Evolutionary conservation across 2,113 vertebrate genomes (phyloP), one percentile per base, ranked within the genome.

Genomic region (Megalops atlanticus): DNA sequence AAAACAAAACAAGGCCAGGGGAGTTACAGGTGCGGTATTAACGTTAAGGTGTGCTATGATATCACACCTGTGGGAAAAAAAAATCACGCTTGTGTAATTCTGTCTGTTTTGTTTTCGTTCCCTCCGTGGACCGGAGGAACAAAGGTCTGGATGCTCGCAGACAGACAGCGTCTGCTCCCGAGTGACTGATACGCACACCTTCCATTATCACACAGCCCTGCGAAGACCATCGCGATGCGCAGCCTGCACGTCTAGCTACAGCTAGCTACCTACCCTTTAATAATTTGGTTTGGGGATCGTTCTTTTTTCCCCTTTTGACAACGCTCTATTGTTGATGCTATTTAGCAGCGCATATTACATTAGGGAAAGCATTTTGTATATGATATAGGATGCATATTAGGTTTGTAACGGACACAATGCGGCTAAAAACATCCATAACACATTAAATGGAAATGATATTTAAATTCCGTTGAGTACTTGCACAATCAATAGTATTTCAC

Each of bases 261-360:
- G 41, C 74, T 12, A 31, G 45, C 74, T 76, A 45, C 41, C 45
- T 76, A n/a, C n/a, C n/a, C 41, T 43, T 47, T 43, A 33, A 31
- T 45, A 76, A 35, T 49, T 76, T 27, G 31, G 31, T 49, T 3
- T 18, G 38, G n/a, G 58, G 18, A 33, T 24, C 74, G 49, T 45
- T 31, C 31, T 14, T 49, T 49, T 49, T 87, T 85, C 87, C 78
- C 84, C 82, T 86, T 81, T 41, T 83, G 76, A 86, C 74, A 49
- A 47, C 16, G 12, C n/a, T 21, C 74, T 76, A 39, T 72, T 39
- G n/a, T 7, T 41, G 24, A 18, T 74, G 38, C 39, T 11, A 4
- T 74, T 74, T 39, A 12, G 15, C 21, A 27, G 15, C 70, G 70
- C 14, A 40, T 24, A 3, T 73, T 14, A 40, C 15, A 12, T 73